A percentile compares a stretch with the other conserved stretches of the same genome.
phyloP scores from a whole-genome alignment of 2,888 invertebrate species.

The Coremacera marginata region DNA sequence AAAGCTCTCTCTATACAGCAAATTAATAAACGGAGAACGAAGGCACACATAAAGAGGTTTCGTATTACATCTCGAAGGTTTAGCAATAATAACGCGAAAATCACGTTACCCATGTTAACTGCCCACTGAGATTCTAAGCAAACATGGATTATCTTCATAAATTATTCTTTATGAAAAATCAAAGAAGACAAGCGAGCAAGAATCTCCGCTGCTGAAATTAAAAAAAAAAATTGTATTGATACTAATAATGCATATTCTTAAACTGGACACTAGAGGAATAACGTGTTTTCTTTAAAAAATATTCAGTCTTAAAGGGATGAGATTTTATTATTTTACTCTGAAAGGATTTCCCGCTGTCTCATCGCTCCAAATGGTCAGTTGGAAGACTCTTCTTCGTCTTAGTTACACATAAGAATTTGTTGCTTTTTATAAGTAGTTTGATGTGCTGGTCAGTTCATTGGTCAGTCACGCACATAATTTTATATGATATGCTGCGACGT shows the following conservation, averaged over 20 bases:
- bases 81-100: constrained; percentile 35
- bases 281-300: background rate
- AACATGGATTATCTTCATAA: constrained; percentile 65
- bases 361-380: constrained; percentile 16
- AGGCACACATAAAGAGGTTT: constrained; percentile 43
- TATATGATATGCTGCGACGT: constrained; percentile 36
- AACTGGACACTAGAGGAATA: constrained; percentile 43
- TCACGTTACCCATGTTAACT: background rate
- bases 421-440: background rate
- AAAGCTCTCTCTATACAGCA: constrained; percentile 40
- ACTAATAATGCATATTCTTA: constrained; percentile 22
- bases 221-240: background rate
- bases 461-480: constrained; percentile 64
- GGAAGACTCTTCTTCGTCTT: background rate
- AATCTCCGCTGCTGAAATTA: background rate
- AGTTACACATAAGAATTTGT: background rate
- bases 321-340: background rate
- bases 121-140: constrained; percentile 44
- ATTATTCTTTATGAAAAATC: constrained; percentile 63
- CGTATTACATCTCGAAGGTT: constrained; percentile 56
- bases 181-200: constrained; percentile 48
- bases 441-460: constrained; percentile 61
- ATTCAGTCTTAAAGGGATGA: background rate
- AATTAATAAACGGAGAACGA: constrained; percentile 34
- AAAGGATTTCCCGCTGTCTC: background rate